Evolutionary conservation across 2,113 vertebrate genomes (phyloP).

Genomic region (Oxygymnocypris stewartii): DNA sequence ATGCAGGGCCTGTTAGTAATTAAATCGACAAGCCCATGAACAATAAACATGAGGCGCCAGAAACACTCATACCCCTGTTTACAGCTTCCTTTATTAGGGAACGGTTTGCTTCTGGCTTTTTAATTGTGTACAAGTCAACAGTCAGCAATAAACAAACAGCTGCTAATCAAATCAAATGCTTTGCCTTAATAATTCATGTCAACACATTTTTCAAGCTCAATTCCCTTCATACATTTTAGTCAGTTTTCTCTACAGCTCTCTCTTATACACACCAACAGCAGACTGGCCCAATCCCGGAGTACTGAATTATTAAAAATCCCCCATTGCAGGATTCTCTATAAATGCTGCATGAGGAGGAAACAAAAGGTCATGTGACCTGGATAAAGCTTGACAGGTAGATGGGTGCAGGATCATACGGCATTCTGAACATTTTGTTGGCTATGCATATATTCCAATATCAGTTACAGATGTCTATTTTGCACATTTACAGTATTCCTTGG

Average conservation of each 20-base stretch:
- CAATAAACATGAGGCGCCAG: not conserved
- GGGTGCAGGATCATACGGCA: conserved; percentile 76
- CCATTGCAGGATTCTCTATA: conserved; percentile 46
- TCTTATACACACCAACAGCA: conserved; percentile 20
- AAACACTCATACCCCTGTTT: not conserved
- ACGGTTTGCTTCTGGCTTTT: conserved; percentile 15
- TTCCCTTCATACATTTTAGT: not conserved
- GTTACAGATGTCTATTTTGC: not conserved
- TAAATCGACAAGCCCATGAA: conserved; percentile 7
- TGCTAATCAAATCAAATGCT: conserved; percentile 29
- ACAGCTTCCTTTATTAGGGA: conserved; percentile 13
- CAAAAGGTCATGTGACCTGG: conserved; percentile 86
- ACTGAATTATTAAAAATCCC: conserved; percentile 49
- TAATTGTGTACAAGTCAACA: conserved; percentile 6
- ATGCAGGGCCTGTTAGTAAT: conserved; percentile 1
- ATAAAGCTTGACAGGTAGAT: conserved; percentile 79
- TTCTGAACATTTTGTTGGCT: not conserved
- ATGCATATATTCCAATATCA: not conserved
- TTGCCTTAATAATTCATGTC: conserved; percentile 15
- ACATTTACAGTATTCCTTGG: not conserved
- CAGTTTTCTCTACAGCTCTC: conserved; percentile 1
- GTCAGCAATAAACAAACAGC: not conserved
- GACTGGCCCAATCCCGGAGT: conserved; percentile 27
- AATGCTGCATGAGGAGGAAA: conserved; percentile 67
- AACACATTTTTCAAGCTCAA: conserved; percentile 2